Percentiles rank a stretch among this genome's conserved stretches.
phyloP scores from a whole-genome alignment of 1,140 invertebrate genomes.

The Papilio polytes region DNA sequence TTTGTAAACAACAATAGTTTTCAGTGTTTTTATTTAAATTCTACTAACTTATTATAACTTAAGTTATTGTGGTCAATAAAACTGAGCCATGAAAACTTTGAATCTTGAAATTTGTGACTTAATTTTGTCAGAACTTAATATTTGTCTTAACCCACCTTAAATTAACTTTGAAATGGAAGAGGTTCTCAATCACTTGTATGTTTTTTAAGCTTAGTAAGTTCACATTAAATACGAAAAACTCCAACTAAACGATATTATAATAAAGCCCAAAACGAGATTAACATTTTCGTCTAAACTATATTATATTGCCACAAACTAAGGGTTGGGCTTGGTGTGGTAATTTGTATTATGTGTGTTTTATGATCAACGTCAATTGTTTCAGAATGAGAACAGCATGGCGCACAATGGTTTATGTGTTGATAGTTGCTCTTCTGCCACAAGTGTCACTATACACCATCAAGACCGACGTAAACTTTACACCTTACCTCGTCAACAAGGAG shows the following conservation, averaged over 20 bases:
- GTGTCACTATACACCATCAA: constrained; percentile 23
- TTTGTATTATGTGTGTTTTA: not conserved
- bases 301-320: too few species aligned
- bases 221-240: not conserved
- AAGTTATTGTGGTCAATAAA: not conserved
- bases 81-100: too few species aligned
- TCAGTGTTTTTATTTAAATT: not conserved
- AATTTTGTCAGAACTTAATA: too few species aligned
- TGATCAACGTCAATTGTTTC: constrained; percentile 22
- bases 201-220: not conserved
- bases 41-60: not conserved
- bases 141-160: too few species aligned
- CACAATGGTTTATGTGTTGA: not conserved
- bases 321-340: not conserved
- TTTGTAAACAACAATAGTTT: not conserved
- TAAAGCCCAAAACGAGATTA: too few species aligned
- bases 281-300: not conserved
- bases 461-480: constrained; percentile 3
- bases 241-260: too few species aligned
- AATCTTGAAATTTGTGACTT: not conserved
- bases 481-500: constrained; percentile 9
- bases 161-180: too few species aligned
- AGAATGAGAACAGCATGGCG: constrained; percentile 37
- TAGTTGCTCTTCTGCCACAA: constrained; percentile 25
- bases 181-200: too few species aligned